These are phyloP conservation scores for Malurus splendens DNA, from an alignment of 2,797 vertebrate species.

Conservation along the genomic window DNA sequence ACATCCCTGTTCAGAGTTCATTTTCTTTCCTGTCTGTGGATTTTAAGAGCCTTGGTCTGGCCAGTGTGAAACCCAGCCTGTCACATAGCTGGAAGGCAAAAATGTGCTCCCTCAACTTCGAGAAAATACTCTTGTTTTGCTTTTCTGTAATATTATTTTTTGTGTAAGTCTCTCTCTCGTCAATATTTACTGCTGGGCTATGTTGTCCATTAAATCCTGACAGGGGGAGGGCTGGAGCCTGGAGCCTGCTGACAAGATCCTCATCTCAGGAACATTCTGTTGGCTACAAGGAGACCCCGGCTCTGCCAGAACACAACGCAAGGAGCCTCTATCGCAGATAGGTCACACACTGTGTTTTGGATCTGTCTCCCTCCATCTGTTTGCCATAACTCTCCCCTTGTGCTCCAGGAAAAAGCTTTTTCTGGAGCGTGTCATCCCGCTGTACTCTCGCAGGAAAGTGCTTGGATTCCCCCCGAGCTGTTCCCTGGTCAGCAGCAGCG, in stretches of 20 bases:
- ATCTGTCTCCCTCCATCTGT: slow-evolving; percentile 33
- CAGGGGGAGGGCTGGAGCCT: neutral
- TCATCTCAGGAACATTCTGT: slow-evolving; percentile 18
- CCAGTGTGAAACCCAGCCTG: neutral
- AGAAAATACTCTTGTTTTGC: neutral
- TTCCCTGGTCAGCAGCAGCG: neutral
- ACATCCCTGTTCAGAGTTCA: neutral
- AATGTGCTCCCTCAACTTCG: neutral
- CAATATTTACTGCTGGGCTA: neutral
- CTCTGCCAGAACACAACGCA: neutral
- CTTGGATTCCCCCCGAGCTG: neutral
- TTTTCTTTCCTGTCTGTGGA: neutral
- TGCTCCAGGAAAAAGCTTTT: slow-evolving; percentile 46
- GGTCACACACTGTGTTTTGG: slow-evolving; percentile 50
- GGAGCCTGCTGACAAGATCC: slow-evolving; percentile 18
- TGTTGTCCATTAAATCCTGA: neutral
- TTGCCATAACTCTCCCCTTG: slow-evolving; percentile 33
- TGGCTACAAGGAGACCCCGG: neutral
- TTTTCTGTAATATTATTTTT: neutral
- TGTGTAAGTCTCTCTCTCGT: neutral
- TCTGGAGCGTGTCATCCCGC: slow-evolving; percentile 14
- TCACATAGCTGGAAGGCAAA: slow-evolving; percentile 6
- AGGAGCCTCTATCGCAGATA: slow-evolving; percentile 36
- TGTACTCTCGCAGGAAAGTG: neutral
- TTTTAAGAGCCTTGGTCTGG: neutral